These are phyloP conservation scores for Artibeus lituratus DNA, from an alignment of 2,797 vertebrate species.

Conservation along the genomic window DNA sequence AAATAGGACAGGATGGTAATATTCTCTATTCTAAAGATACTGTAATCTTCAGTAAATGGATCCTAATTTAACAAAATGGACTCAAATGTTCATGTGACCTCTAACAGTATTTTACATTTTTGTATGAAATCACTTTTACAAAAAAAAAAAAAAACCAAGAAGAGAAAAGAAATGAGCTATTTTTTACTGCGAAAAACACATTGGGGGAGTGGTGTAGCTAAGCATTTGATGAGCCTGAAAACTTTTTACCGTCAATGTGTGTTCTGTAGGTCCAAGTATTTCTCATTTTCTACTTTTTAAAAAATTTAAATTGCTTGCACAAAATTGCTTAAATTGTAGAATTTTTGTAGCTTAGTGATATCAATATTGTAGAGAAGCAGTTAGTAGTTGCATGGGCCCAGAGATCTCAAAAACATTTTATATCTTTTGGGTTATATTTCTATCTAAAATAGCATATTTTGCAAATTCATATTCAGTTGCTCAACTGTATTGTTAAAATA, in stretches of 20 bases:
- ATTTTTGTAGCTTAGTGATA: neutral
- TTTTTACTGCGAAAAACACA: neutral
- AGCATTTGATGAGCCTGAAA: neutral
- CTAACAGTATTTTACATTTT: neutral
- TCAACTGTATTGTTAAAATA: neutral
- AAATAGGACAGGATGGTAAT: constrained; percentile 26
- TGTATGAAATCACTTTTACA: neutral
- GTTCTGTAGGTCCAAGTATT: neutral
- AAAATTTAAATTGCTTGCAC: neutral
- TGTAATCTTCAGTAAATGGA: constrained; percentile 63
- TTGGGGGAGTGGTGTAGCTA: neutral
- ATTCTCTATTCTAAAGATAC: constrained; percentile 16
- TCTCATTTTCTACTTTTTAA: neutral
- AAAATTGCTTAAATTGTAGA: neutral
- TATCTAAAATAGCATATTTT: neutral
- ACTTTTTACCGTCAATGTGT: neutral
- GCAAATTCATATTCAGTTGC: neutral
- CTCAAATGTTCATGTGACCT: constrained; percentile 52
- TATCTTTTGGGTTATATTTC: neutral
- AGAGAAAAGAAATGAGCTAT: neutral
- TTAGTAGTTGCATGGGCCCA: neutral
- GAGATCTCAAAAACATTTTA: neutral
- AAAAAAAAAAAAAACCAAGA: neutral
- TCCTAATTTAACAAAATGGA: constrained; percentile 54
- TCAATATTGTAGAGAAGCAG: neutral